phyloP scores from a whole-genome alignment of 2,888 invertebrate genomes.

The Perithous albicinctus region DNA sequence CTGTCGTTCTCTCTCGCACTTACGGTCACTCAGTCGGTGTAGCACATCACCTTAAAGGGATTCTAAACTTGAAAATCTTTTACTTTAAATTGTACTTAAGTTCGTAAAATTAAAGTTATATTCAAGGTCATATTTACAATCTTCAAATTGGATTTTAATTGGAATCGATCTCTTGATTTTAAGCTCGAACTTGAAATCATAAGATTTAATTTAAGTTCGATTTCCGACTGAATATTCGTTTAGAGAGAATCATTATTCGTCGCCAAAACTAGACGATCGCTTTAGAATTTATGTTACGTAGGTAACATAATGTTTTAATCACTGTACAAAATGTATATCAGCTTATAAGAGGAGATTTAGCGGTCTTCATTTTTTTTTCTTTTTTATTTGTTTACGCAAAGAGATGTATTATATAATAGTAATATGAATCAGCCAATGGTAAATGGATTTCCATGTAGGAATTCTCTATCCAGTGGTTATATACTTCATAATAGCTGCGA shows the following conservation, averaged over 20 bases:
- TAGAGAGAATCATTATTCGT: neutral
- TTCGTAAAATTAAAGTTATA: no score
- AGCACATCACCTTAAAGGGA: no score
- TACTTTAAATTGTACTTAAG: no score
- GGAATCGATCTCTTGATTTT: no score
- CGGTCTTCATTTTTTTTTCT: constrained; percentile 6
- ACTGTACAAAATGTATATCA: constrained; percentile 66
- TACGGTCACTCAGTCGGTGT: no score
- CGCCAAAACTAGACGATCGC: neutral
- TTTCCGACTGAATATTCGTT: neutral
- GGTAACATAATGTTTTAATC: constrained; percentile 54
- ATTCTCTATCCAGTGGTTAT: constrained; percentile 38
- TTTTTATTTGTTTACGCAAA: constrained; percentile 48
- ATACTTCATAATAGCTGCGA: constrained; percentile 40
- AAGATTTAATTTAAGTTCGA: neutral
- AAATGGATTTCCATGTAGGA: constrained; percentile 57
- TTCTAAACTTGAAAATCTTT: no score
- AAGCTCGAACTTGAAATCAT: no score
- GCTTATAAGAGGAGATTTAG: constrained; percentile 47
- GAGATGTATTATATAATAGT: constrained; percentile 50
- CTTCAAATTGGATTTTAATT: neutral
- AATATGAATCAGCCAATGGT: constrained; percentile 52
- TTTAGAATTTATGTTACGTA: constrained; percentile 56
- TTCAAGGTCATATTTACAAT: neutral
- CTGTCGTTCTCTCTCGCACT: no score